phyloP scores from a whole-genome alignment of 2,888 invertebrate genomes.

The Aleiodes leptofemur region DNA sequence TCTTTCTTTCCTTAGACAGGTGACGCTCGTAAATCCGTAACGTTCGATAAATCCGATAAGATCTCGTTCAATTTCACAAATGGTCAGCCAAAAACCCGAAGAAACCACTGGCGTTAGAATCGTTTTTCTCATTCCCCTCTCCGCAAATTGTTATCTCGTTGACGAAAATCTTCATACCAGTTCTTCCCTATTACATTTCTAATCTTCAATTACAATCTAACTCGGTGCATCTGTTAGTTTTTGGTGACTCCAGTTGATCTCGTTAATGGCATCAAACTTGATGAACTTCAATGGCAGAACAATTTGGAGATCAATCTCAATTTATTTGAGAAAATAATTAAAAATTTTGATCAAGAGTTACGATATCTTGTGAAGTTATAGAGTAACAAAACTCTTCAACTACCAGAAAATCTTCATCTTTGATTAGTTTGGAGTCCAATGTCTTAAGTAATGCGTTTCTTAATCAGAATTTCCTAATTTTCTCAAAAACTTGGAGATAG shows the following conservation, averaged over 20 bases:
- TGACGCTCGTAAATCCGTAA: slow-evolving; percentile 32
- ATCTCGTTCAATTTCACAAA: slow-evolving; percentile 37
- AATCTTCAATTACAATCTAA: slow-evolving; percentile 28
- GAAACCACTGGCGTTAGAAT: slow-evolving; percentile 1
- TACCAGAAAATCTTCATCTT: too few relatives aligned
- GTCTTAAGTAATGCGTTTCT: neutral
- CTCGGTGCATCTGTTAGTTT: slow-evolving; percentile 23
- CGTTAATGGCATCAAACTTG: slow-evolving; percentile 2
- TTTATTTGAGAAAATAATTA: neutral
- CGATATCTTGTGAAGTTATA: too few relatives aligned
- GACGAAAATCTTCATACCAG: slow-evolving; percentile 23
- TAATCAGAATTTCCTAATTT: slow-evolving; percentile 1
- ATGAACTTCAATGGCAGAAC: slow-evolving; percentile 21
- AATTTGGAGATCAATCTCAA: neutral
- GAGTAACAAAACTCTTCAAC: too few relatives aligned
- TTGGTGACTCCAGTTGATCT: slow-evolving; percentile 3
- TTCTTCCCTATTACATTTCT: slow-evolving; percentile 6
- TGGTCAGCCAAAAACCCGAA: slow-evolving; percentile 14
- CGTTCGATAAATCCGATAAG: slow-evolving; percentile 38
- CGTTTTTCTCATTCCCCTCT: neutral
- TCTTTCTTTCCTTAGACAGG: slow-evolving; percentile 1
- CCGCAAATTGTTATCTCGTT: slow-evolving; percentile 20
- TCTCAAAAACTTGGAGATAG: neutral
- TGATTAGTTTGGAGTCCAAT: too few relatives aligned
- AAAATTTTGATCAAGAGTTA: neutral